These are phyloP conservation scores for Bombus balteatus DNA, from an alignment of 1,140 invertebrate species.

Conservation along the genomic window DNA sequence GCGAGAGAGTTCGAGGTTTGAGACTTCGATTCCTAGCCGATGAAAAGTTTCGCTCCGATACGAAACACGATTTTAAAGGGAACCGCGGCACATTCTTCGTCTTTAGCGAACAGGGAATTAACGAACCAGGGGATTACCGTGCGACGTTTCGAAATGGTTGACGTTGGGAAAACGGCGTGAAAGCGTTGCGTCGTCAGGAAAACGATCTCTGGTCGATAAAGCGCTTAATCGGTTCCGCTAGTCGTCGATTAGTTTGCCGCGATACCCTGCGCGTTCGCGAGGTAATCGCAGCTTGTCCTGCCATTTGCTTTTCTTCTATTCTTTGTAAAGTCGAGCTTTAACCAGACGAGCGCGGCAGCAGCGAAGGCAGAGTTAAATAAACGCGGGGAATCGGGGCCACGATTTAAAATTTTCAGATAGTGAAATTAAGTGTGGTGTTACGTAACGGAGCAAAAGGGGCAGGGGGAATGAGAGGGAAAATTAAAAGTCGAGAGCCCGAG, in stretches of 20 bases:
- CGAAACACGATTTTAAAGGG: background rate
- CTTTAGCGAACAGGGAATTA: background rate
- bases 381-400: background rate
- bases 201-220: background rate
- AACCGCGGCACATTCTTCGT: background rate
- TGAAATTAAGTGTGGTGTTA: slow-evolving; percentile 33
- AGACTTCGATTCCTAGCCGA: background rate
- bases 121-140: background rate
- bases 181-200: background rate
- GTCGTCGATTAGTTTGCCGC: background rate
- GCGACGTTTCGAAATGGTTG: background rate
- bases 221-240: background rate
- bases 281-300: background rate
- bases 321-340: background rate
- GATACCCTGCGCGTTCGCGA: background rate
- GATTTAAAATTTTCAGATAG: slow-evolving; percentile 40
- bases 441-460: background rate
- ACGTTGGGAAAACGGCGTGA: too few relatives aligned
- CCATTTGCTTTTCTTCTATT: background rate
- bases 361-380: background rate
- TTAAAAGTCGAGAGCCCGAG: slow-evolving; percentile 36
- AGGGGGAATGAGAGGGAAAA: slow-evolving; percentile 35
- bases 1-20: too few relatives aligned
- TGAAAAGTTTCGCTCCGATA: background rate
- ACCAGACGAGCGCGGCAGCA: background rate